Base-by-base conservation (phyloP, 2,888 invertebrate species). In the Acleris laterana region DNA sequence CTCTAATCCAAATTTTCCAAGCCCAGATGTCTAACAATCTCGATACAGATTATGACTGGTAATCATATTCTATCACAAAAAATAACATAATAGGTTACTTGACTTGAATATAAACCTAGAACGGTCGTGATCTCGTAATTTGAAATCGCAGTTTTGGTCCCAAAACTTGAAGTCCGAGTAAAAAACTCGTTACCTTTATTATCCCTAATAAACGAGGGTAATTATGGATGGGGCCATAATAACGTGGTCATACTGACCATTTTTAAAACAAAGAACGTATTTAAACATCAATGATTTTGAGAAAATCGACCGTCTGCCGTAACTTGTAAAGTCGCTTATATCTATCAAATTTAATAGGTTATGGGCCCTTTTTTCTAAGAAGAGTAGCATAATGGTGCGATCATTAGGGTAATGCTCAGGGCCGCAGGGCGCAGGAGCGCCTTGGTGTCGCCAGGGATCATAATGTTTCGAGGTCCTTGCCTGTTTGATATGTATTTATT, bases 121-220 rank as follows among this genome's bases (percentile, higher is more conserved):
- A 75, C 53, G 52, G 51, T 44, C 38, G 38, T 17, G 28, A 50
- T 66, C 63, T 72, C 79, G 77, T 88, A 87, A 88, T 88, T 88
- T 85, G 78, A 80, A 77, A 77, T 75, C 72, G 65, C 68, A 72
- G 75, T 72, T 72, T 76, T 63, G 77, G 70, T 70, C 75, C 78
- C 77, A 80, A 84, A 84, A 79, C 76, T 72, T 71, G 71, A 75
- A 77, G 79, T 72, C 74, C 72, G 74, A 78, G 81, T 81, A 89
- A 88, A 89, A 88, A 89, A 87, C 87, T 88, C 84, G 88, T 88
- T 89, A 87, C 76, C 76, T 82, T 84, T 82, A 88, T 89, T 88
- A 88, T 82, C 81, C 85, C 82, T 86, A 87, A 89, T 89, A 89
- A 88, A 88, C 80, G 76, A 82, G 84, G 80, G 83, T 85, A 83